phyloP scores from a whole-genome alignment of 92 coral and sea anemone species.

The Montipora capitata region DNA sequence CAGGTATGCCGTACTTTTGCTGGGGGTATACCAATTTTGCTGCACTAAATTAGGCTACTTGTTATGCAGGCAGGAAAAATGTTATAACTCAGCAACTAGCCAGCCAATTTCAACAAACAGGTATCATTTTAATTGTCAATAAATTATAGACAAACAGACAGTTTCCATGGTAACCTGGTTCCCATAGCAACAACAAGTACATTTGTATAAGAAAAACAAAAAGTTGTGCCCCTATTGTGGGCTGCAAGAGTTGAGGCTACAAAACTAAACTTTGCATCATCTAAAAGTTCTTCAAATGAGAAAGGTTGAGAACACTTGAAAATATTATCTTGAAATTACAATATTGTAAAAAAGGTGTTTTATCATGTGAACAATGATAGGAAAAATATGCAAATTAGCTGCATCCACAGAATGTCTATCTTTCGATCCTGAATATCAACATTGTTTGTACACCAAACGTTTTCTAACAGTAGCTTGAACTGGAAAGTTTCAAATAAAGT shows the following conservation, averaged over 20 bases:
- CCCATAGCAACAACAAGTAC: conserved; percentile 24
- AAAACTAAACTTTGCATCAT: conserved; percentile 26
- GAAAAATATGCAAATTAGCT: conserved; percentile 44
- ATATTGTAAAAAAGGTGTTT: conserved; percentile 16
- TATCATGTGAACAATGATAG: conserved; percentile 39
- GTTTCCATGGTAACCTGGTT: conserved; percentile 31
- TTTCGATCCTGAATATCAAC: conserved; percentile 43
- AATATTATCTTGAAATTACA: conserved; percentile 14
- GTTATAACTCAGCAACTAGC: conserved; percentile 20
- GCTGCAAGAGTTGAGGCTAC: conserved; percentile 27
- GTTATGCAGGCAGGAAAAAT: conserved; percentile 15
- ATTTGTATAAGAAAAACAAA: conserved; percentile 23
- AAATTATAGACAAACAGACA: conserved; percentile 16
- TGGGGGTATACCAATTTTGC: conserved; percentile 20
- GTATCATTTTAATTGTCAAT: conserved; percentile 31
- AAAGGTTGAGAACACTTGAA: conserved; percentile 14
- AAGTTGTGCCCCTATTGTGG: conserved; percentile 17
- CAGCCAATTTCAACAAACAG: conserved; percentile 23
- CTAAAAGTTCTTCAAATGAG: conserved; percentile 22
- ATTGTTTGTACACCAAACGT: conserved; percentile 58
- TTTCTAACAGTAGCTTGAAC: conserved; percentile 39
- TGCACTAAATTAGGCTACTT: conserved; percentile 4
- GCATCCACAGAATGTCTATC: conserved; percentile 38
- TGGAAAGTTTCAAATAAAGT: conserved; percentile 39
- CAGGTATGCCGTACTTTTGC: conserved; percentile 8